These are phyloP conservation scores for Drusus annulatus DNA, from an alignment of 1,140 invertebrate species.

Conservation along the genomic window DNA sequence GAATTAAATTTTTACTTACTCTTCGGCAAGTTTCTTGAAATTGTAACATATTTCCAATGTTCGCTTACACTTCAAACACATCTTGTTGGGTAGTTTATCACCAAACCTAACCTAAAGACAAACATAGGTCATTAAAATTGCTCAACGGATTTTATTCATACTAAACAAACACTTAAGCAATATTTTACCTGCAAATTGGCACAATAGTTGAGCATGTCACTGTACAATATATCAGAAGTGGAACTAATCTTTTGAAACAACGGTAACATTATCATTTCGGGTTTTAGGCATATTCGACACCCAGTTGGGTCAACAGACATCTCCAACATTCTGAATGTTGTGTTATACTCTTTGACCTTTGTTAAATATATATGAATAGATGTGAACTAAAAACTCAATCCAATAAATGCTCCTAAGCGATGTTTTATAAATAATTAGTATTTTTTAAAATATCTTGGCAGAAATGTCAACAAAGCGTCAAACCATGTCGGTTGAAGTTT, in stretches of 20 bases:
- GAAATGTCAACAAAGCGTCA: too few relatives aligned
- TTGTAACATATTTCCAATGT: conserved; percentile 29
- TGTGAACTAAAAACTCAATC: too few relatives aligned
- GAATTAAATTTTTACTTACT: conserved; percentile 33
- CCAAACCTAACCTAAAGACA: conserved; percentile 27
- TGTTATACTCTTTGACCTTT: too few relatives aligned
- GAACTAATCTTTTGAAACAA: conserved; percentile 28
- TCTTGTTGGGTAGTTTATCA: conserved; percentile 28
- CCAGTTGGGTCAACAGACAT: conserved; percentile 15
- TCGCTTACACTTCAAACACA: conserved; percentile 35
- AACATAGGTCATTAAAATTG: conserved; percentile 29
- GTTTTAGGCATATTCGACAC: conserved; percentile 46
- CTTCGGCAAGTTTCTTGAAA: conserved; percentile 46
- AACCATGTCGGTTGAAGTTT: too few relatives aligned
- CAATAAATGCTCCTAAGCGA: too few relatives aligned
- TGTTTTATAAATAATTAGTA: too few relatives aligned
- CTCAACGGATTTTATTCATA: not conserved
- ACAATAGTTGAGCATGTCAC: conserved; percentile 45
- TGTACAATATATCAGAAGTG: not conserved
- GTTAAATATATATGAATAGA: too few relatives aligned
- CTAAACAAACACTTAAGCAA: not conserved
- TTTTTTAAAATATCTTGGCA: too few relatives aligned
- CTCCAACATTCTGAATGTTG: not conserved
- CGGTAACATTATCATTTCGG: conserved; percentile 30
- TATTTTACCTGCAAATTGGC: conserved; percentile 41